A percentile compares a stretch with the other conserved stretches of the same genome.
phyloP scores from a whole-genome alignment of 2,113 vertebrate species.

The Phalacrocorax pelagicus region DNA sequence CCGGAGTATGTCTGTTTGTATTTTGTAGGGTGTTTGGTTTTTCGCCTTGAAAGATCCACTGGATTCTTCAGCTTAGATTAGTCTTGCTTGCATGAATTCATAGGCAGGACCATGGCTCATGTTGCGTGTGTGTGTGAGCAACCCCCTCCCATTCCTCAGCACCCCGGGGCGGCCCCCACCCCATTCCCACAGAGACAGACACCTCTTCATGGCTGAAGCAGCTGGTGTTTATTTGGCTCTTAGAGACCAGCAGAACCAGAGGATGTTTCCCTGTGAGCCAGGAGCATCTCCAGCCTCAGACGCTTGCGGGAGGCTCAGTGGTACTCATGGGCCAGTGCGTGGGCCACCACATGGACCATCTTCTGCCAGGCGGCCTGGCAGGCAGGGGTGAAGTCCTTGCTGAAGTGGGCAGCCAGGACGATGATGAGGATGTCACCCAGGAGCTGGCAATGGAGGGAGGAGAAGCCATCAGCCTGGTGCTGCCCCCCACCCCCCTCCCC shows the following conservation, averaged over 20 bases:
- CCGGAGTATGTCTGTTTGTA: accelerated
- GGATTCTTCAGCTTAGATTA: neutral
- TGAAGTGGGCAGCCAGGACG: constrained; percentile 57
- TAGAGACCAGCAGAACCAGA: neutral
- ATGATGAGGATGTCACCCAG: constrained; percentile 77
- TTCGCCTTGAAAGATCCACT: too few species aligned
- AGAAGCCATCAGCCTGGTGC: neutral
- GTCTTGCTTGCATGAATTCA: neutral
- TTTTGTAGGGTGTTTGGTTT: neutral
- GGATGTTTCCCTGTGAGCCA: accelerated
- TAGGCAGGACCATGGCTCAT: accelerated
- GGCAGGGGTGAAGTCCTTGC: constrained; percentile 54
- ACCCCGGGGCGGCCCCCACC: neutral
- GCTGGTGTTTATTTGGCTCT: neutral
- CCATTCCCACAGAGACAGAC: neutral
- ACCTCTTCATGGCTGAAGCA: neutral
- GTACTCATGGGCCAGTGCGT: constrained; percentile 77
- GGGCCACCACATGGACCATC: constrained; percentile 78
- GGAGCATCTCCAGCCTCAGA: neutral
- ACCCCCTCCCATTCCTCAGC: neutral
- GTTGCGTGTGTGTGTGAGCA: accelerated
- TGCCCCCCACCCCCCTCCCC: neutral
- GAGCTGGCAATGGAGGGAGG: constrained; percentile 63
- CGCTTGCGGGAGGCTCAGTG: constrained; percentile 39
- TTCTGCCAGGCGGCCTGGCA: constrained; percentile 78